Conservation (phyloP, 1,140 invertebrate species). For the Drosophila ficusphila region DNA sequence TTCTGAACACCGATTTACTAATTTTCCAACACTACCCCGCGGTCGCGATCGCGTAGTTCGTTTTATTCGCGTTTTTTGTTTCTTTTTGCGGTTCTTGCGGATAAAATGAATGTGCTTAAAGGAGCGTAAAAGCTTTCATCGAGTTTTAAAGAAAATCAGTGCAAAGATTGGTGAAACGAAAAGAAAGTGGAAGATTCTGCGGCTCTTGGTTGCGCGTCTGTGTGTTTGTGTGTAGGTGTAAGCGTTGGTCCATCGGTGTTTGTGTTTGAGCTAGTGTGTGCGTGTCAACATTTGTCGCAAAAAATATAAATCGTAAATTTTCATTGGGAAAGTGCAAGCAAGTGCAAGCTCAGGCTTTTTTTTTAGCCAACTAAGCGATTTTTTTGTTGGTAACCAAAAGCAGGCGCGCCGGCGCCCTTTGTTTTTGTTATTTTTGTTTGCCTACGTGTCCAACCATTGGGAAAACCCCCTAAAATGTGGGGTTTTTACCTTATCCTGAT, state of each 20-base stretch:
- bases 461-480: slow-evolving; percentile 1
- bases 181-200: neutral
- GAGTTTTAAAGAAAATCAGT: neutral
- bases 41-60: slow-evolving; percentile 16
- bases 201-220: neutral
- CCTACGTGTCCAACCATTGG: slow-evolving; percentile 32
- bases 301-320: neutral
- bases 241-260: neutral
- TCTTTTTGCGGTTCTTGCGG: neutral
- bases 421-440: neutral
- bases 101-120: neutral
- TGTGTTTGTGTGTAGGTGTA: neutral
- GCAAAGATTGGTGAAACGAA: neutral
- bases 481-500: slow-evolving; percentile 4
- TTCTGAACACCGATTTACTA: no score
- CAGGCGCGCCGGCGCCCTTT: slow-evolving; percentile 16
- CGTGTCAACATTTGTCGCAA: slow-evolving; percentile 13
- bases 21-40: neutral
- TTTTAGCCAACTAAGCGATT: neutral
- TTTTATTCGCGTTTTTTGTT: neutral
- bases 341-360: neutral
- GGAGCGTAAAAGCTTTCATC: neutral
- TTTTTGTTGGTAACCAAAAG: neutral
- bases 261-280: neutral
- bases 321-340: neutral